Evolutionary conservation across 1,140 invertebrate species (phyloP).

Genomic region (Mactra quadrangularis): DNA sequence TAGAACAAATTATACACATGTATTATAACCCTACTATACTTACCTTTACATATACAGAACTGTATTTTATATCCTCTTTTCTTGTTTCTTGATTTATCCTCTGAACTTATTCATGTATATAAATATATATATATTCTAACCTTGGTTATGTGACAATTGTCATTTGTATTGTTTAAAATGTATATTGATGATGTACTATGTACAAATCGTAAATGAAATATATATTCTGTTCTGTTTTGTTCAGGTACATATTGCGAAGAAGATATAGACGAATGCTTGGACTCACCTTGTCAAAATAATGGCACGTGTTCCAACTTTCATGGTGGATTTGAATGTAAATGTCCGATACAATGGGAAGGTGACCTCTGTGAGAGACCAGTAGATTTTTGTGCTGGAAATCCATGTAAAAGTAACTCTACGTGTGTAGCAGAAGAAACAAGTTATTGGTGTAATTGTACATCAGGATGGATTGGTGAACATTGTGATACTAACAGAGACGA

Average conservation of each 20-base stretch:
- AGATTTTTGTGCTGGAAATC: slow-evolving; percentile 64
- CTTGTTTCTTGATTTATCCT: too few species aligned
- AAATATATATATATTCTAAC: too few species aligned
- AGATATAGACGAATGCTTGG: slow-evolving; percentile 95
- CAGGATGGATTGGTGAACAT: slow-evolving; percentile 92
- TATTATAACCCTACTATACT: too few species aligned
- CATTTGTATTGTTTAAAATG: too few species aligned
- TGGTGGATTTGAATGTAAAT: slow-evolving; percentile 62
- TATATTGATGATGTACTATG: too few species aligned
- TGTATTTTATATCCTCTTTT: too few species aligned
- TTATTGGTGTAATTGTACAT: slow-evolving; percentile 85
- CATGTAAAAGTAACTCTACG: slow-evolving; percentile 63
- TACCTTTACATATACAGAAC: too few species aligned
- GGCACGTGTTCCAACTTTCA: slow-evolving; percentile 95
- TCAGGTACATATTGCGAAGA: slow-evolving; percentile 93
- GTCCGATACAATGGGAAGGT: slow-evolving; percentile 95
- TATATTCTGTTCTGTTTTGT: too few species aligned
- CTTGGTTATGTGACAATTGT: too few species aligned
- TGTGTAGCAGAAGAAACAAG: slow-evolving; percentile 45
- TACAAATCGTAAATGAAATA: too few species aligned
- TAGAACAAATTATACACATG: too few species aligned
- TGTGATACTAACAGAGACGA: slow-evolving; percentile 93
- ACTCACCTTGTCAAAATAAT: slow-evolving; percentile 93
- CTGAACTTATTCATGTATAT: too few species aligned
- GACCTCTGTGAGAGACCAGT: slow-evolving; percentile 90